Conservation (phyloP, 2,888 invertebrate genomes). For the Pristionchus mayeri region DNA sequence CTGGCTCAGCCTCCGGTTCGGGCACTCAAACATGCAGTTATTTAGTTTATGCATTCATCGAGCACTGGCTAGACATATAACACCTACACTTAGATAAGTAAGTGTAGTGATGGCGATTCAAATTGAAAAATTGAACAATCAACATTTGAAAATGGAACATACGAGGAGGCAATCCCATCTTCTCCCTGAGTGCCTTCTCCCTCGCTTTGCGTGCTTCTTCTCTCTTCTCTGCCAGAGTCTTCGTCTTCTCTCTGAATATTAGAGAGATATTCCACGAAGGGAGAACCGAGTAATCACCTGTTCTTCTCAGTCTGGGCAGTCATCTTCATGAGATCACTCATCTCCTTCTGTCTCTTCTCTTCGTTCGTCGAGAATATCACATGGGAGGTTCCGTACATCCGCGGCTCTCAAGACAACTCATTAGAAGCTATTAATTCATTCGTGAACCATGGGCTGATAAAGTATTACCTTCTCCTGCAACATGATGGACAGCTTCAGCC, state of each 20-base stretch:
- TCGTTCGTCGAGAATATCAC: slow-evolving; percentile 48
- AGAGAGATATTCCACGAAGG: too few species aligned
- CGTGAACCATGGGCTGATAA: not conserved
- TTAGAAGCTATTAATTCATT: not conserved
- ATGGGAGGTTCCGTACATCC: slow-evolving; percentile 49
- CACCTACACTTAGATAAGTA: too few species aligned
- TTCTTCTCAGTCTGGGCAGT: slow-evolving; percentile 33
- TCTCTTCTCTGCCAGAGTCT: slow-evolving; percentile 43
- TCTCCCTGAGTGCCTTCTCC: slow-evolving; percentile 36
- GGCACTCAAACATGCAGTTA: slow-evolving; percentile 13
- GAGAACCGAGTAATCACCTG: too few species aligned
- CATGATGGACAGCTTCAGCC: slow-evolving; percentile 20
- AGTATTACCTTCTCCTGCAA: slow-evolving; percentile 16
- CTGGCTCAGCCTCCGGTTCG: slow-evolving; percentile 8
- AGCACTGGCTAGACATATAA: too few species aligned
- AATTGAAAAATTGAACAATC: not conserved
- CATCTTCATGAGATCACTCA: slow-evolving; percentile 46
- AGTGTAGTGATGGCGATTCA: too few species aligned
- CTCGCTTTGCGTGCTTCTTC: slow-evolving; percentile 37
- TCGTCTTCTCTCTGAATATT: slow-evolving; percentile 23
- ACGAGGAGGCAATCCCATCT: slow-evolving; percentile 38
- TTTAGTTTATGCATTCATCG: too few species aligned
- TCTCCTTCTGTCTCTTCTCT: slow-evolving; percentile 47
- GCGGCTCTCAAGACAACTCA: slow-evolving; percentile 25
- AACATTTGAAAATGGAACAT: not conserved